A percentile compares a stretch with the other conserved stretches of the same genome.
Evolutionary conservation across 2,888 invertebrate genomes (phyloP).

Genomic region (Brenthis ino): DNA sequence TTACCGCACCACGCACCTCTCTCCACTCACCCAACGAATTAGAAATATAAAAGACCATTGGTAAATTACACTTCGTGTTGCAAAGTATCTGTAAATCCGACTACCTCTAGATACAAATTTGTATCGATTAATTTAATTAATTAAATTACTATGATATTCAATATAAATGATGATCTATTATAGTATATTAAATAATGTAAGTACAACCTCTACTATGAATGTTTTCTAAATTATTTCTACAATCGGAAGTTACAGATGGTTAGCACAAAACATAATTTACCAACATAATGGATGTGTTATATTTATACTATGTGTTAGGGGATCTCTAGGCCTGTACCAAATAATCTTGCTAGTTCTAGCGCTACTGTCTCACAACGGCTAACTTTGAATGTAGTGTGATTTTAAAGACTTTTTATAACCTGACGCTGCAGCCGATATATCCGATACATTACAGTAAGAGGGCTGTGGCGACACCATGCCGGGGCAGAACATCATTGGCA

Average conservation of each 20-base stretch:
- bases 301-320: neutral
- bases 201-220: neutral
- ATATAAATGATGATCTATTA: neutral
- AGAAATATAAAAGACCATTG: slow-evolving; percentile 15
- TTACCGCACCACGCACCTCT: slow-evolving; percentile 79
- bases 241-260: neutral
- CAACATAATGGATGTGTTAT: slow-evolving; percentile 25
- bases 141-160: neutral
- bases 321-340: neutral
- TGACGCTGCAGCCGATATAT: slow-evolving; percentile 72
- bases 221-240: slow-evolving; percentile 1
- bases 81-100: neutral
- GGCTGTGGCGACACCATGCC: slow-evolving; percentile 76
- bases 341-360: neutral
- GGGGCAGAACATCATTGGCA: slow-evolving; percentile 75
- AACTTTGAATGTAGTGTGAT: neutral
- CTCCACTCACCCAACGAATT: slow-evolving; percentile 42
- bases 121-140: neutral
- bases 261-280: slow-evolving; percentile 28
- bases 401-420: slow-evolving; percentile 51
- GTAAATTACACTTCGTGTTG: slow-evolving; percentile 28
- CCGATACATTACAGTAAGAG: slow-evolving; percentile 76
- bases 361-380: slow-evolving; percentile 3
- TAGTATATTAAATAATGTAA: neutral
- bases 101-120: neutral